Base-by-base conservation (phyloP, 2,113 vertebrate species). In the Carollia perspicillata region DNA sequence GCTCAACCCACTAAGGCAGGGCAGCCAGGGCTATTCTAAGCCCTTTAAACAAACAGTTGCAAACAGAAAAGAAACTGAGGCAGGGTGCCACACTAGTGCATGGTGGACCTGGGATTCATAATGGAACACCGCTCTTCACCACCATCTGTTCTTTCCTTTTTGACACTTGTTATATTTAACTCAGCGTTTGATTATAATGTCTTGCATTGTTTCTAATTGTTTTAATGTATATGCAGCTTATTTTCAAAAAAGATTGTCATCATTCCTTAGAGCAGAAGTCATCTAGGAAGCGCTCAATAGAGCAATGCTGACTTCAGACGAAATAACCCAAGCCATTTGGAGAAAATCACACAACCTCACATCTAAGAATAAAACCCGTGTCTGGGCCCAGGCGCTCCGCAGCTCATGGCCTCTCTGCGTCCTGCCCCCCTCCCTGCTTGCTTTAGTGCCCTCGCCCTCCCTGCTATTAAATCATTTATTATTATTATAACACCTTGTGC, bases 401-500 rank as follows among this genome's bases (percentile, higher is more conserved):
- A n/a, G 18, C 58, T 20, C 55, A 69, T 28, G 92, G 35, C 44
- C 40, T 65, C 28, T 55, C 86, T 60, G 44, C 37, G 74, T 94
- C 68, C 75, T 49, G 13, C 47, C 30, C 40, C 74, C 60, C 72
- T 22, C 14, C 11, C 6, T 26, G 53, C 69, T 89, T 84, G 68
- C 79, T 83, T 75, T 74, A 26, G n/a, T 11, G 2, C 37, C 93
- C 83, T 94, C 94, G 66, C 83, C 93, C 93, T 96, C 89, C 95
- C 95, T 94, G 65, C 94, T 96, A 84, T 97, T 96, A 97, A 96
- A 89, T 94, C 69, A 94, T 84, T 96, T 96, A 97, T 97, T 96
- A 66, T 84, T 90, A 83, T 98, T 96, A 97, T 96, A 95, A 96
- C 66, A 97, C 93, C 95, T 89, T 97, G 66, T 75, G 63, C 75